Conservation (phyloP, 2,797 vertebrate species). For the Micrastur ruficollis region DNA sequence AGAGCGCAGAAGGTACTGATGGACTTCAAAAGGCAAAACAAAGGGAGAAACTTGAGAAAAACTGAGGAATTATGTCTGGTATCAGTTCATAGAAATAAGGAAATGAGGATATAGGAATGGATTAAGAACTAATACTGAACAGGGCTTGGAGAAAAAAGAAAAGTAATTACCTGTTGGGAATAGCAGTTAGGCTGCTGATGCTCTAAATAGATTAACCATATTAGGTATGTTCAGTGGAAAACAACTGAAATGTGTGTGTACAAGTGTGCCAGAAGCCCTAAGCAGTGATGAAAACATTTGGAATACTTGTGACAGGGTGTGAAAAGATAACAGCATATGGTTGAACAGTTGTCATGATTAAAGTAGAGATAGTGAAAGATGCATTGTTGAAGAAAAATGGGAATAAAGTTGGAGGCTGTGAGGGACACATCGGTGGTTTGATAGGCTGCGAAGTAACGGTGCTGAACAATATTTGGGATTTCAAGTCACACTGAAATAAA, state of each 20-base stretch:
- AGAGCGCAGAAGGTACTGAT: not conserved
- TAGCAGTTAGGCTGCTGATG: not conserved
- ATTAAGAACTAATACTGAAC: not conserved
- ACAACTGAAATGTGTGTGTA: not conserved
- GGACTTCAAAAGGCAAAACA: not conserved
- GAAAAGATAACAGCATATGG: slow-evolving; percentile 22
- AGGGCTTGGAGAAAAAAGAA: not conserved
- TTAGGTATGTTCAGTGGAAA: not conserved
- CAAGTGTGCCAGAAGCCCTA: not conserved
- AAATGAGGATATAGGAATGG: not conserved
- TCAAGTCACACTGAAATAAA: not conserved
- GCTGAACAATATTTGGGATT: not conserved
- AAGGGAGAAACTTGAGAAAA: not conserved
- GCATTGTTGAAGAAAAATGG: slow-evolving; percentile 3
- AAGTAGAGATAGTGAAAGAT: not conserved
- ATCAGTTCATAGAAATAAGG: not conserved
- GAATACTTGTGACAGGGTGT: not conserved
- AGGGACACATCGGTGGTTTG: not conserved
- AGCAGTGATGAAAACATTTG: slow-evolving; percentile 12
- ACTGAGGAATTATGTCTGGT: not conserved
- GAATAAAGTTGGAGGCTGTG: not conserved
- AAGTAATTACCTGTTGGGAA: not conserved
- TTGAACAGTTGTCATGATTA: not conserved
- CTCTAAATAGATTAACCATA: not conserved
- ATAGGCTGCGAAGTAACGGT: not conserved